Base-by-base conservation (phyloP, 2,113 vertebrate species). In the Leptocoma aspasia region DNA sequence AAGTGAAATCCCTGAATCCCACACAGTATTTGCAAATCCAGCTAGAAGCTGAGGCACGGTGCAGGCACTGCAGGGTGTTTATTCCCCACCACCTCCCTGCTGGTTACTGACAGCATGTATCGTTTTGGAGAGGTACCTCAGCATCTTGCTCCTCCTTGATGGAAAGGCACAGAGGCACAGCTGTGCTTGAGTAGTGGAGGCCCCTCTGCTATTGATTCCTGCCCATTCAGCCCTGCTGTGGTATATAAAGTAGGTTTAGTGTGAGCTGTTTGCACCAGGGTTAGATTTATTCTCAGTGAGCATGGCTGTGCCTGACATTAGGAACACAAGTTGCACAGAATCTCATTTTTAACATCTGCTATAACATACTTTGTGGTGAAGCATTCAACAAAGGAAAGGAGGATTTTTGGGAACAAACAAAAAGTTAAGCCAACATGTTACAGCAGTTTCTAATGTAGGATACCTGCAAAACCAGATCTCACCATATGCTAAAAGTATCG, bases 401-500 rank as follows among this genome's bases (percentile, higher is more conserved):
- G 21, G 64, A 45, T 61, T 69, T 95, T 84, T 56, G 68, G 41
- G 82, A 85, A 37, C 56, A 94, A 88, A 80, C 66, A 81, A 83
- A 80, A 92, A 86, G 61, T 78, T 64, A 72, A 89, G 47, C 52
- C 81, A 86, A 27, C 26, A 17, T 41, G 88, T 68, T 60, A 54
- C 91, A 85, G 84, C 53, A 52, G 66, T 76, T 90, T 83, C 59
- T 76, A 56, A 79, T 23, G 50, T 30, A 90, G 56, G 49, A 21
- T 54, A 47, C 77, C 70, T 63, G 39, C 89, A 91, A 92, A 91
- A 66, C 11, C 56, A 78, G 60, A 95, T 70, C 54, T 80, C 27
- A 15, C 77, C 95, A 92, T 86, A 56, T 87, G 92, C 87, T 92
- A 72, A 57, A 94, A 95, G 86, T 56, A 94, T 93, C 37, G 5